phyloP scores from a whole-genome alignment of 1,140 invertebrate genomes.

The Drosophila lowei region DNA sequence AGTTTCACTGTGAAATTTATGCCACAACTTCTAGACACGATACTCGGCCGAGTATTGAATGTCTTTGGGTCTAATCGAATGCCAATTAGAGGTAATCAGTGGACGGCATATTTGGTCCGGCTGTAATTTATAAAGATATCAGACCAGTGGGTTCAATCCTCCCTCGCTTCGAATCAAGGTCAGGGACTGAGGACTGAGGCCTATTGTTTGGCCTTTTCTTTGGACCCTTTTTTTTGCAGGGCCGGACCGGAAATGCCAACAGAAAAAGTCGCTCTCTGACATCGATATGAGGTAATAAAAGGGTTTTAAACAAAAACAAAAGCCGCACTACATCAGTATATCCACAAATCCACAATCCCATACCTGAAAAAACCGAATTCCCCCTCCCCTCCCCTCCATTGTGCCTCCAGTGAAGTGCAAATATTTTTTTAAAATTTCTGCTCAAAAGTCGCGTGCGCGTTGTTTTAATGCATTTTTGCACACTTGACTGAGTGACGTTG shows the following conservation, averaged over 20 bases:
- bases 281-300: slow-evolving; percentile 80
- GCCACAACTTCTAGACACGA: slow-evolving; percentile 23
- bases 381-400: neutral
- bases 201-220: slow-evolving; percentile 12
- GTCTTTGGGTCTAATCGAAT: slow-evolving; percentile 37
- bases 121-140: slow-evolving; percentile 18
- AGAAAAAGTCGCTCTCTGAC: slow-evolving; percentile 51
- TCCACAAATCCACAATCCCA: neutral
- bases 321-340: slow-evolving; percentile 36
- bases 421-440: slow-evolving; percentile 47
- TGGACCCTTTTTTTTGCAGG: slow-evolving; percentile 17
- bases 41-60: neutral
- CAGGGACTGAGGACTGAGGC: neutral
- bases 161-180: slow-evolving; percentile 28
- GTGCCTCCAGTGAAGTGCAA: slow-evolving; percentile 54
- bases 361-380: neutral
- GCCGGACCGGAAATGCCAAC: slow-evolving; percentile 59
- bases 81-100: slow-evolving; percentile 65
- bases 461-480: slow-evolving; percentile 77
- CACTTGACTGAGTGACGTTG: slow-evolving; percentile 66
- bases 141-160: slow-evolving; percentile 1
- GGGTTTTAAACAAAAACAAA: slow-evolving; percentile 74
- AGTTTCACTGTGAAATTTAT: slow-evolving; percentile 36
- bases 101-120: slow-evolving; percentile 40
- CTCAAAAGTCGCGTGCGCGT: slow-evolving; percentile 64